Evolutionary conservation across 2,797 vertebrate species (phyloP), one percentile per base, ranked within the genome.

Genomic region (Galaxias olidus): DNA sequence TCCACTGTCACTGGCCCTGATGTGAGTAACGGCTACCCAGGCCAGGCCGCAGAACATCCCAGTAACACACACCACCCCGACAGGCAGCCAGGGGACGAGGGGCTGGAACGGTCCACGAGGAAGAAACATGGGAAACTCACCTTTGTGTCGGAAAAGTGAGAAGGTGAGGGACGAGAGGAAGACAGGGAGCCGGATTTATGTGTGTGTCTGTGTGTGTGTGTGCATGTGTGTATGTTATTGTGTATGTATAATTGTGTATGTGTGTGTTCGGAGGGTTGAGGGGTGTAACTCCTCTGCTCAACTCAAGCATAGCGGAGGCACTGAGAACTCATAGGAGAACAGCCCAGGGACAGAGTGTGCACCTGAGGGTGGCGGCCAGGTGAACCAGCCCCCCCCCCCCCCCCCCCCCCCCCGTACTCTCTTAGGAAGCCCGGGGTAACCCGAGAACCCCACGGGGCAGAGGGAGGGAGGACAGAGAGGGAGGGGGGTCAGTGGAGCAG

Each of bases 351-450:
- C 52, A 49, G 57, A 69, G 50, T 69, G 60, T 79, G 81, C 75
- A 86, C 79, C 81, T 82, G 80, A 83, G 75, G 71, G 76, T 75
- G 76, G 72, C 76, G 77, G 76, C 46, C 66, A 69, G 52, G 65
- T 49, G 62, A 62, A 51, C 49, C 11, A 12, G 9, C 49, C 17
- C 12, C 46, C 18, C 12, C 30, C 30, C 20, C 13, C 19, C 8
- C 19, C 20, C 20, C 18, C n/a, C 10, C 51, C n/a, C 15, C 20
- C 56, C 43, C n/a, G 15, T 4, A 43, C 56, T 13, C 12, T 44
- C 42, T 56, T 13, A 40, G 11, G 14, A 56, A 56, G 54, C 54
- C 30, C 20, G 20, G 8, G 8, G 54, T 42, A 42, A 42, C 54
- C 30, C 54, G 41, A 55, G 15, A 55, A 56, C 53, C 13, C 53